Conservation (phyloP, 1,140 invertebrate species). For the Sarcophaga peregrina region DNA sequence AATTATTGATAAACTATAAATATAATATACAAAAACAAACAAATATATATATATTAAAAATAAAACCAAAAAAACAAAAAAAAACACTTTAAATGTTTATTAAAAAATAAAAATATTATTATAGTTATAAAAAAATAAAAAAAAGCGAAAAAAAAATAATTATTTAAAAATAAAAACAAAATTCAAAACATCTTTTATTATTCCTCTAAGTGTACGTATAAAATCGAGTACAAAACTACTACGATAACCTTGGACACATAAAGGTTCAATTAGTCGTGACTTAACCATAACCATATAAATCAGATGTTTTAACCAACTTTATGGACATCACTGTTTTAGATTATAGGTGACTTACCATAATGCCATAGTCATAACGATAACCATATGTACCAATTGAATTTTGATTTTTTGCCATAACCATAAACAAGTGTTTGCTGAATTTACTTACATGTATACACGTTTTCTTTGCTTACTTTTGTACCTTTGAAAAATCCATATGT, state of each 20-base stretch:
- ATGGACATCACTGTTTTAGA: too few relatives aligned
- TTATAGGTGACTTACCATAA: too few relatives aligned
- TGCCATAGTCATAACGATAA: too few relatives aligned
- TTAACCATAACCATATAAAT: too few relatives aligned
- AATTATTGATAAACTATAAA: slow-evolving; percentile 38
- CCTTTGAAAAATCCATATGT: too few relatives aligned
- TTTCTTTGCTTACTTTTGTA: too few relatives aligned
- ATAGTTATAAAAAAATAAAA: slow-evolving; percentile 40
- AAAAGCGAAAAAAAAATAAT: slow-evolving; percentile 22
- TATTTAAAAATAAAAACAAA: slow-evolving; percentile 28
- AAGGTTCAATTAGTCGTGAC: too few relatives aligned
- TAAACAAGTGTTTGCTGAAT: too few relatives aligned
- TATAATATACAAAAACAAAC: slow-evolving; percentile 1
- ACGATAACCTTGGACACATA: not conserved
- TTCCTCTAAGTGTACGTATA: not conserved
- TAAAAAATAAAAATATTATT: slow-evolving; percentile 23
- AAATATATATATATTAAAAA: slow-evolving; percentile 40
- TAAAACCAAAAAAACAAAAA: slow-evolving; percentile 13
- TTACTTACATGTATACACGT: too few relatives aligned
- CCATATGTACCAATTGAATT: too few relatives aligned
- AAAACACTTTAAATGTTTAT: slow-evolving; percentile 26
- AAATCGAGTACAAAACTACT: not conserved
- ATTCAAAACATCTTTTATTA: not conserved
- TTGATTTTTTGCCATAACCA: too few relatives aligned
- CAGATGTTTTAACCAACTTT: too few relatives aligned